A percentile compares a stretch with the other conserved stretches of the same genome.
phyloP scores from a whole-genome alignment of 2,113 vertebrate species.

The Typhlomys cinereus region DNA sequence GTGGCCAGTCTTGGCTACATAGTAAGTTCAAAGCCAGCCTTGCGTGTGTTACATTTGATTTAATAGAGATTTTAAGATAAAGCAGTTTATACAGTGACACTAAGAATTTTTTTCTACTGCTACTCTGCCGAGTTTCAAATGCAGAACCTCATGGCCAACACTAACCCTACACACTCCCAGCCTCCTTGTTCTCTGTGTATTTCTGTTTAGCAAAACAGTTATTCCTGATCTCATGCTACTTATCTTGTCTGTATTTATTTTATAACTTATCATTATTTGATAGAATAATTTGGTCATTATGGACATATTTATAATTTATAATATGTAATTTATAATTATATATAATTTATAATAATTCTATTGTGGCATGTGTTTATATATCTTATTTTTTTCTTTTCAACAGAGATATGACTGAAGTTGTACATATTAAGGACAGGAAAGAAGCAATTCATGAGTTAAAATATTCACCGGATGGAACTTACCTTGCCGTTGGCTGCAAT shows the following conservation, averaged over 20 bases:
- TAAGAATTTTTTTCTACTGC: background rate
- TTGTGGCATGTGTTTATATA: constrained; percentile 51
- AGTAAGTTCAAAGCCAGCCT: background rate
- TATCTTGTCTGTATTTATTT: constrained; percentile 47
- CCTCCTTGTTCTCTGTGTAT: background rate
- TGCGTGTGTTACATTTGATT: constrained; percentile 6
- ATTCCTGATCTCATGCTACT: background rate
- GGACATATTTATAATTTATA: too few relatives aligned
- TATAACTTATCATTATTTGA: constrained; percentile 2
- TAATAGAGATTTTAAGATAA: background rate
- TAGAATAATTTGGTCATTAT: constrained; percentile 19
- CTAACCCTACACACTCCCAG: background rate
- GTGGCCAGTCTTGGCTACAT: background rate
- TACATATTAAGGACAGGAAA: constrained; percentile 99
- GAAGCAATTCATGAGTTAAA: constrained; percentile 99
- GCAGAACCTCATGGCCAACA: background rate
- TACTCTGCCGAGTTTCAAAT: background rate
- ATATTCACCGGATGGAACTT: constrained; percentile 96
- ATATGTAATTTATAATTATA: too few relatives aligned
- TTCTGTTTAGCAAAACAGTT: constrained; percentile 37
- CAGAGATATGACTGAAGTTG: constrained; percentile 99
- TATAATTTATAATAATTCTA: constrained; percentile 51
- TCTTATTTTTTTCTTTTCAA: constrained; percentile 72
- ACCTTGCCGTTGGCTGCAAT: constrained; percentile 97
- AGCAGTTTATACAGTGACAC: constrained; percentile 30